A percentile compares a stretch with the other conserved stretches of the same genome.
These are phyloP conservation scores for Typhlichthys subterraneus DNA, from an alignment of 2,797 vertebrate genomes.

Conservation along the genomic window DNA sequence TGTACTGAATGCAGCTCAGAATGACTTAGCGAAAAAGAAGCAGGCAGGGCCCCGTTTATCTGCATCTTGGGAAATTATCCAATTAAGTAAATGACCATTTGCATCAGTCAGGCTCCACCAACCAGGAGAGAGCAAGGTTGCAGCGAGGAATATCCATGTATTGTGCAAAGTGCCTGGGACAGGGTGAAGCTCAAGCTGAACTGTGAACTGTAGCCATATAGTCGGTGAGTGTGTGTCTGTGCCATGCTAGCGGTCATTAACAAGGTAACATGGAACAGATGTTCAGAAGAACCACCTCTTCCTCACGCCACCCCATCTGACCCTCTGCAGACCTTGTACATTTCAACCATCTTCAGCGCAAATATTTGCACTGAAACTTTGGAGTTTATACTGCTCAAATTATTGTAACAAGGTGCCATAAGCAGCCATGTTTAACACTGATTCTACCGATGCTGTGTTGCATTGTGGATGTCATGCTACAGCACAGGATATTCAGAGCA, in stretches of 20 bases:
- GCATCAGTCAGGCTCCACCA: slow-evolving; percentile 85
- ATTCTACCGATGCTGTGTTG: background rate
- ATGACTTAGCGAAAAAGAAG: slow-evolving; percentile 78
- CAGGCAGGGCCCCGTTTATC: slow-evolving; percentile 85
- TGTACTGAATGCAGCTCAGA: slow-evolving; percentile 81
- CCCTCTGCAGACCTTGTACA: slow-evolving; percentile 77
- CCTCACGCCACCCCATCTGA: slow-evolving; percentile 37
- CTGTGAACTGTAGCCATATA: slow-evolving; percentile 45
- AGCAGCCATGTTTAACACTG: too few species aligned
- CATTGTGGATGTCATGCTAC: background rate
- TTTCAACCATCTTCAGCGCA: slow-evolving; percentile 81
- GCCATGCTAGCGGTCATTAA: slow-evolving; percentile 75
- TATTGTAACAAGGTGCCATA: too few species aligned
- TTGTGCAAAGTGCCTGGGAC: slow-evolving; percentile 68
- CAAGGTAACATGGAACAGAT: slow-evolving; percentile 82
- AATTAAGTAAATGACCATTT: slow-evolving; percentile 96
- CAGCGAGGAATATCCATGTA: slow-evolving; percentile 60
- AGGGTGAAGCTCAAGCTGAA: slow-evolving; percentile 67
- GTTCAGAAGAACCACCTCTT: slow-evolving; percentile 73
- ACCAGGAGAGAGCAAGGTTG: slow-evolving; percentile 57
- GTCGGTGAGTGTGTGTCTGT: slow-evolving; percentile 36
- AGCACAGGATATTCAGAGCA: too few species aligned
- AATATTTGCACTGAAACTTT: slow-evolving; percentile 67
- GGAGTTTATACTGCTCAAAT: slow-evolving; percentile 40
- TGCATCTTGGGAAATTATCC: slow-evolving; percentile 95